These are phyloP conservation scores for Antennarius maculatus DNA, from an alignment of 2,797 vertebrate species.

Conservation along the genomic window DNA sequence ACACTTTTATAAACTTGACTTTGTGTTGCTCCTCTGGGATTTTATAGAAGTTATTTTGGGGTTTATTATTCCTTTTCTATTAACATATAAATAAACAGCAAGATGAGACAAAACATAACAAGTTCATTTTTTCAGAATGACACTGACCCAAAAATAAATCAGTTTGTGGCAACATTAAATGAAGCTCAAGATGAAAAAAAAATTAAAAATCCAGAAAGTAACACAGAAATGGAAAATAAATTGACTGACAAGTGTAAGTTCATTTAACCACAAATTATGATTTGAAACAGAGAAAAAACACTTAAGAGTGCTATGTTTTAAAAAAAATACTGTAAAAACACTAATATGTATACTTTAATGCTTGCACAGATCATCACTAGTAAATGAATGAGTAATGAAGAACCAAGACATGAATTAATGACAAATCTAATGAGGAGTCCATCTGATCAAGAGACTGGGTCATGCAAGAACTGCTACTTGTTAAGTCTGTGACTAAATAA, in stretches of 20 bases:
- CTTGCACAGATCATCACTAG: too few species aligned
- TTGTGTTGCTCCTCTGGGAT: neutral
- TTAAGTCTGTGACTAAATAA: too few species aligned
- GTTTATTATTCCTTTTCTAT: constrained; percentile 25
- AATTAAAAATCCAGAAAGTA: neutral
- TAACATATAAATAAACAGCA: constrained; percentile 9
- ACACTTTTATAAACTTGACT: neutral
- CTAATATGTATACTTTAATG: too few species aligned
- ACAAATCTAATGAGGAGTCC: too few species aligned
- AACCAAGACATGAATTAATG: too few species aligned
- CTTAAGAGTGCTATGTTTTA: too few species aligned
- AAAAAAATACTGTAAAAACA: too few species aligned
- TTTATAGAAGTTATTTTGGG: constrained; percentile 42
- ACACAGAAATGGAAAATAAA: neutral
- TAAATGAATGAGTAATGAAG: too few species aligned
- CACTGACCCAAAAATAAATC: constrained; percentile 22
- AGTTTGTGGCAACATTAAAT: constrained; percentile 11
- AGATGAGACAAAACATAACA: constrained; percentile 14
- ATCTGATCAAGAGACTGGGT: too few species aligned
- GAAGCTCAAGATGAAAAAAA: neutral
- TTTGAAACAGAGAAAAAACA: too few species aligned
- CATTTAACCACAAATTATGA: too few species aligned
- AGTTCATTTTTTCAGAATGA: constrained; percentile 48
- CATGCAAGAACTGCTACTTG: too few species aligned
- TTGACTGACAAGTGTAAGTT: neutral